A percentile compares a stretch with the other conserved stretches of the same genome.
Conservation (phyloP, 2,888 invertebrate species). For the Dorcus parallelipipedus region DNA sequence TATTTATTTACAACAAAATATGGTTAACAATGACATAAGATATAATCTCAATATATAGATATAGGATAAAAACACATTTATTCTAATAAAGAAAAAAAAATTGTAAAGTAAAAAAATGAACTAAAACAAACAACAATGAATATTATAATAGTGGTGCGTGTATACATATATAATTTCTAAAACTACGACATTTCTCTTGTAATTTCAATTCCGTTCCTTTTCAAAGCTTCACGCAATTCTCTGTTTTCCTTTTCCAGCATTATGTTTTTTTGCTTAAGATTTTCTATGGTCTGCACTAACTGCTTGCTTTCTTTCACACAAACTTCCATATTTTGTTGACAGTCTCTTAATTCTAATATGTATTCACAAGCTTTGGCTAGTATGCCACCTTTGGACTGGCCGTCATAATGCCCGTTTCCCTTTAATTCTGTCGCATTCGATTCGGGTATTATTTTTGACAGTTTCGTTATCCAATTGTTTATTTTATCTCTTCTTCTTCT, state of each 20-base stretch:
- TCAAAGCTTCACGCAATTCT: constrained; percentile 64
- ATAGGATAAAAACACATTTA: not conserved
- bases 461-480: constrained; percentile 92
- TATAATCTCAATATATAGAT: not conserved
- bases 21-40: not conserved
- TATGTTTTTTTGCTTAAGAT: constrained; percentile 67
- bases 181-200: constrained; percentile 6
- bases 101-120: not conserved
- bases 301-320: constrained; percentile 66
- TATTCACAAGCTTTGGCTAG: constrained; percentile 94
- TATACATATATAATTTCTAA: constrained; percentile 1
- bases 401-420: constrained; percentile 61
- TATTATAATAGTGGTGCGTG: not conserved
- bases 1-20: constrained; percentile 1
- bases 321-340: constrained; percentile 68
- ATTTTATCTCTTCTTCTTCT: constrained; percentile 91
- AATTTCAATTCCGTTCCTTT: constrained; percentile 59
- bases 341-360: constrained; percentile 78
- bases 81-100: not conserved
- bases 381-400: constrained; percentile 91
- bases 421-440: constrained; percentile 53
- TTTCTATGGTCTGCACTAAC: constrained; percentile 65
- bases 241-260: constrained; percentile 75
- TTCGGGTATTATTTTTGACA: constrained; percentile 86
- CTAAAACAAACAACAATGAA: not conserved